Percentiles rank a stretch among this genome's conserved stretches.
These are phyloP conservation scores for Glossosoma conforme DNA, from an alignment of 1,140 invertebrate genomes.

Conservation along the genomic window DNA sequence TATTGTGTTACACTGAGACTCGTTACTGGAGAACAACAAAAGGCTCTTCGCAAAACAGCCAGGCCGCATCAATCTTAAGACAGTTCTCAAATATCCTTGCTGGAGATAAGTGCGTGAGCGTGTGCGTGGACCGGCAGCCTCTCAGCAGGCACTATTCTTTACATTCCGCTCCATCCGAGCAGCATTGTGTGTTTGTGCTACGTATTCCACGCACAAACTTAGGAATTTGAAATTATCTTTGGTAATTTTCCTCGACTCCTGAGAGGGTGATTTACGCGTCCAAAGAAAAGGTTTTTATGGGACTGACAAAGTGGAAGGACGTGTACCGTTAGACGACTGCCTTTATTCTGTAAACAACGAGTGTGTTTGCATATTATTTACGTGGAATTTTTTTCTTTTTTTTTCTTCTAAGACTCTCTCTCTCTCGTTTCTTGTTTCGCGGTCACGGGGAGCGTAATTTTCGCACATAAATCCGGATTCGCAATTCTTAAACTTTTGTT, in stretches of 20 bases:
- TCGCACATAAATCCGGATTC: too few relatives aligned
- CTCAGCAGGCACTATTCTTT: background rate
- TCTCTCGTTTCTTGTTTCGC: background rate
- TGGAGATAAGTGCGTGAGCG: slow-evolving; percentile 2
- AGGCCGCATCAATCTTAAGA: slow-evolving; percentile 17
- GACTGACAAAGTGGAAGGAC: slow-evolving; percentile 29
- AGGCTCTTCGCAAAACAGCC: slow-evolving; percentile 7
- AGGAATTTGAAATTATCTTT: slow-evolving; percentile 31
- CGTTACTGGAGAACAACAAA: slow-evolving; percentile 17
- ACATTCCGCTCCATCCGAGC: background rate
- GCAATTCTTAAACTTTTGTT: too few relatives aligned
- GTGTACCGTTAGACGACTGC: slow-evolving; percentile 21
- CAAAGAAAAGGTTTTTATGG: slow-evolving; percentile 27
- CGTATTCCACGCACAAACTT: slow-evolving; percentile 17
- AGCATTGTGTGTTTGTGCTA: too few relatives aligned
- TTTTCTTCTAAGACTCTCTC: slow-evolving; percentile 3
- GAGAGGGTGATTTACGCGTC: slow-evolving; percentile 12
- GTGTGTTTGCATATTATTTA: slow-evolving; percentile 18
- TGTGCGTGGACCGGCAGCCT: background rate
- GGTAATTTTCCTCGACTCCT: slow-evolving; percentile 23
- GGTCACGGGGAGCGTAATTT: background rate
- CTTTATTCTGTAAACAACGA: slow-evolving; percentile 26
- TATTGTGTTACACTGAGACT: slow-evolving; percentile 5
- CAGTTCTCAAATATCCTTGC: slow-evolving; percentile 5
- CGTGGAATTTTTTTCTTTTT: slow-evolving; percentile 15